Conservation (phyloP, 64 coral and sea anemone genomes). For the Actinia tenebrosa region DNA sequence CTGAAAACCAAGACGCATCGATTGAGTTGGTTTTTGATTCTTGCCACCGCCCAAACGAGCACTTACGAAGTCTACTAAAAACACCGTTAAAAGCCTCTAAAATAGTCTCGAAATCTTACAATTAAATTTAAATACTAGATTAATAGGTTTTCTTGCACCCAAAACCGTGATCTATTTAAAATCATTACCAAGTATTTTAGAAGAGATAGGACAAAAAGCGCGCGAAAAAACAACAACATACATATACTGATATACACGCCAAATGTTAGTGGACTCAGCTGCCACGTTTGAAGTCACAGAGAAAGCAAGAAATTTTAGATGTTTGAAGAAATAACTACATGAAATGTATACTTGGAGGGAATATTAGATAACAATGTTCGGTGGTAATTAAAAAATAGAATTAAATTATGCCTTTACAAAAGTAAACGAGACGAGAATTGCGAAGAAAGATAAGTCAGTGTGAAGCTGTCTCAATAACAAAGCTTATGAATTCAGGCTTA, state of each 20-base stretch:
- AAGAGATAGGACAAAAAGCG: background rate
- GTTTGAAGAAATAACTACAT: background rate
- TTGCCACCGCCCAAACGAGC: background rate
- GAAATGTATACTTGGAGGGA: constrained; percentile 4
- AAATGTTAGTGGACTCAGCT: background rate
- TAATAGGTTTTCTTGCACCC: background rate
- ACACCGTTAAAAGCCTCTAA: background rate
- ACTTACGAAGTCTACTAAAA: background rate
- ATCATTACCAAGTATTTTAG: background rate
- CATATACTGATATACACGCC: background rate
- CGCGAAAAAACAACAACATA: background rate
- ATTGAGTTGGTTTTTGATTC: background rate
- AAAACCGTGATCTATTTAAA: background rate
- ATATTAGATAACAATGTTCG: constrained; percentile 23
- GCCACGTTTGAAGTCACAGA: background rate
- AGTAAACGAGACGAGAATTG: background rate
- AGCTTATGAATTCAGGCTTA: background rate
- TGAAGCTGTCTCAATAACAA: background rate
- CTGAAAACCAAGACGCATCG: constrained; percentile 2
- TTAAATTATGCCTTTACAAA: constrained; percentile 22
- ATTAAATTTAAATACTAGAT: background rate
- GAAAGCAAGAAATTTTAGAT: background rate
- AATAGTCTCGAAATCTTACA: background rate
- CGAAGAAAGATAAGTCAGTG: background rate
- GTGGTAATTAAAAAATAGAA: constrained; percentile 28